phyloP scores from a whole-genome alignment of 2,797 vertebrate species.

The Mus minutoides region DNA sequence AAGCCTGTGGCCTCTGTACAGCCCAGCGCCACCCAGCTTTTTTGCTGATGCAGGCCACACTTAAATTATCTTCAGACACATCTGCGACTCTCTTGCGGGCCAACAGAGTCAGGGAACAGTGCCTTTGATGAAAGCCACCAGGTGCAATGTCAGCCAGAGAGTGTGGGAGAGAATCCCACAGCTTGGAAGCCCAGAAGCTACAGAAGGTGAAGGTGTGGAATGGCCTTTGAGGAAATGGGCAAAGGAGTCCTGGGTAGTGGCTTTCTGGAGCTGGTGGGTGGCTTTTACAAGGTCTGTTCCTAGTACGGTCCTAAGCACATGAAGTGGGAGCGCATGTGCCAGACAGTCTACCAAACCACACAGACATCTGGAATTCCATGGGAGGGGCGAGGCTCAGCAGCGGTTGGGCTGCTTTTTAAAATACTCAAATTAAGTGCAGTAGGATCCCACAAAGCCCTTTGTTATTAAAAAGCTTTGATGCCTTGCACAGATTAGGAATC shows the following conservation, averaged over 20 bases:
- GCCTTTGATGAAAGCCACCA: not conserved
- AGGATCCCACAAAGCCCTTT: constrained; percentile 63
- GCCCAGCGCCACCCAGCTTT: not conserved
- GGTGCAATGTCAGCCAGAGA: not conserved
- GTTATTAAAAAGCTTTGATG: constrained; percentile 50
- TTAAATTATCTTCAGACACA: constrained; percentile 32
- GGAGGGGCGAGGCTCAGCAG: constrained; percentile 49
- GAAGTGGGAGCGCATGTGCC: not conserved
- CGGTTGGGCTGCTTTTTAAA: constrained; percentile 51
- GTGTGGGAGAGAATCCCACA: not conserved
- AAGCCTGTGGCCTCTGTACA: not conserved
- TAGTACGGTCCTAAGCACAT: not conserved
- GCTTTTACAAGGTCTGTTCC: constrained; percentile 35
- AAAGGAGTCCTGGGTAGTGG: not conserved
- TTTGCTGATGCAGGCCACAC: constrained; percentile 17
- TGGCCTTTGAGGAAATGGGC: not conserved
- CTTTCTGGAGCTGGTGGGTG: not conserved
- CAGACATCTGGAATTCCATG: constrained; percentile 57
- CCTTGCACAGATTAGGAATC: not conserved
- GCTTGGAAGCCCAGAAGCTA: not conserved
- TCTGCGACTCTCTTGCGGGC: not conserved
- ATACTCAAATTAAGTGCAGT: constrained; percentile 27
- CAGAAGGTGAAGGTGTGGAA: not conserved
- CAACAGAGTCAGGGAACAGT: not conserved
- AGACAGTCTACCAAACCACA: constrained; percentile 56